Conservation (phyloP, 1,140 invertebrate genomes). For the Ruditapes philippinarum region DNA sequence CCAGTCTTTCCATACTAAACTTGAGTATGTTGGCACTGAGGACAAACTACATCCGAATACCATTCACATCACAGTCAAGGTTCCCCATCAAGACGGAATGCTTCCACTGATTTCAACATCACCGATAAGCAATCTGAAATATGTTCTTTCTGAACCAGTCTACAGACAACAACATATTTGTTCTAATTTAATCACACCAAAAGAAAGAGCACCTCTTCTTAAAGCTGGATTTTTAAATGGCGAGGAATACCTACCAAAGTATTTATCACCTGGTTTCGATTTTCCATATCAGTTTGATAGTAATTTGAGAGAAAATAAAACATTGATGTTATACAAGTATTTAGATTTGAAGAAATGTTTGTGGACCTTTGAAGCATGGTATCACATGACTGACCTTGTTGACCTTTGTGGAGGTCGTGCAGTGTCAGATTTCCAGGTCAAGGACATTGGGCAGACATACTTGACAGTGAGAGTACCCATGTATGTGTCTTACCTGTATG, state of each 20-base stretch:
- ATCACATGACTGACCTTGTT: constrained; percentile 87
- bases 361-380: constrained; percentile 88
- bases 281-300: constrained; percentile 85
- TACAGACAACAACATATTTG: constrained; percentile 87
- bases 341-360: constrained; percentile 87
- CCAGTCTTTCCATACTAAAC: constrained; percentile 87
- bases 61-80: constrained; percentile 86
- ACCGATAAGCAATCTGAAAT: constrained; percentile 87
- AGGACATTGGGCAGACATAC: constrained; percentile 85
- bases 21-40: constrained; percentile 86
- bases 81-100: constrained; percentile 88
- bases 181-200: constrained; percentile 86
- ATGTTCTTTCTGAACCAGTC: constrained; percentile 86
- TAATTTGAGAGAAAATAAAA: constrained; percentile 81
- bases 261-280: constrained; percentile 73
- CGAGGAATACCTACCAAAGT: constrained; percentile 1
- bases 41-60: constrained; percentile 86
- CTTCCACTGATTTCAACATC: constrained; percentile 87
- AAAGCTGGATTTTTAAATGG: constrained; percentile 83
- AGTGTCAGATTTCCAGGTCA: constrained; percentile 86
- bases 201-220: constrained; percentile 71
- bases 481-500: constrained; percentile 87
- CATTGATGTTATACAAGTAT: constrained; percentile 86
- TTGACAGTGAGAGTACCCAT: constrained; percentile 87
- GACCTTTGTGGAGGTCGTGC: constrained; percentile 87